Base-by-base conservation (phyloP, 2,888 invertebrate genomes). In the Mongoloraphidia duomilia region DNA sequence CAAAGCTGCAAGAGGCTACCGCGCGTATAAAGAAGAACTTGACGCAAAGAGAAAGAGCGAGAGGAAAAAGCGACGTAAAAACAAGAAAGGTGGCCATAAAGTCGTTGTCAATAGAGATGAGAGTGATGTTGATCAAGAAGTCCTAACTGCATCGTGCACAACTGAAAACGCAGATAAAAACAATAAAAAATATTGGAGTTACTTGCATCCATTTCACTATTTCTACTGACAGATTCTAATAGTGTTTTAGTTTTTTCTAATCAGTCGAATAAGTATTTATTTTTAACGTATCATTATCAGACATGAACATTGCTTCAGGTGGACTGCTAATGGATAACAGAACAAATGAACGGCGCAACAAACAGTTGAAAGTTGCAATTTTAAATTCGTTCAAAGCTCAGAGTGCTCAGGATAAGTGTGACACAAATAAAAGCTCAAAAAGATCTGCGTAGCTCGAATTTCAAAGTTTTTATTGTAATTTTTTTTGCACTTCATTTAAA, bases 1-100 rank as follows among this genome's bases (percentile, higher is more conserved):
- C 51, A 65, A 68, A 40, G 88, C 88, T 8, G 80, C 86, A 2
- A 69, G 70, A 50, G 70, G 76, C 49, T 84, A 84, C 61, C 71
- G 73, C 50, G 61, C 65, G 26, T 76, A 76, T 58, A 11, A 34
- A 45, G 39, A 33, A 14, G 38, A 41, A 34, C 36, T 13, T 12
- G 26, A 35, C 11, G 12, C 33, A 9, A 12, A 34, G 34, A 38
- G 5, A 13, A 42, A 9, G 42, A 3, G 9, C 10, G 17, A 33
- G 11, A 10, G 14, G 10, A 41, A 8, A 10, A 10, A 37, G 10
- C 17, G 12, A 34, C 12, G 34, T n/a, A 36, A 26, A 5, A 37
- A n/a, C 9, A 34, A 43, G 4, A 40, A 12, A 33, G 49, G 49
- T 39, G 40, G 48, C 26, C 37, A 47, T 12, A 9, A 48, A 10